Conservation (phyloP, 2,888 invertebrate genomes). For the Rhamnusium bicolor region DNA sequence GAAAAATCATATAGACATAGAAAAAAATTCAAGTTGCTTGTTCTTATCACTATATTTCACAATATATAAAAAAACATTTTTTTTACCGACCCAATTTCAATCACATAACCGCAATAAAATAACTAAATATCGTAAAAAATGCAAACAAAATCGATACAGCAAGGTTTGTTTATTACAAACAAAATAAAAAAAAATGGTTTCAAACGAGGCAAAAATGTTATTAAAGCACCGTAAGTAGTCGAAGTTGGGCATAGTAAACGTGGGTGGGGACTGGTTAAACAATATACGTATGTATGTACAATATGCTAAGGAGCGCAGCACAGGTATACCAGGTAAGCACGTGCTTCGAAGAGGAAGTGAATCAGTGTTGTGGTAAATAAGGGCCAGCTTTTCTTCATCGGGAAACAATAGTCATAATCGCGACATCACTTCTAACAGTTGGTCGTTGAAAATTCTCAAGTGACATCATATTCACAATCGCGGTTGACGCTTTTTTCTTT, state of each 20-base stretch:
- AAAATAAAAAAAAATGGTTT: not conserved
- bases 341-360: constrained; percentile 66
- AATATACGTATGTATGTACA: constrained; percentile 51
- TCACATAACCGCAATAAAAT: constrained; percentile 13
- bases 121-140: constrained; percentile 23
- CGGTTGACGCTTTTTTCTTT: constrained; percentile 21
- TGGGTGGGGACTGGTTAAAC: constrained; percentile 55
- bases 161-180: constrained; percentile 26
- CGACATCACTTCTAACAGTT: constrained; percentile 47
- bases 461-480: constrained; percentile 30
- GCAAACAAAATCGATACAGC: constrained; percentile 21
- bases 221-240: constrained; percentile 1
- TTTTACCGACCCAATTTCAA: not conserved
- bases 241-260: constrained; percentile 31
- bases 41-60: no score
- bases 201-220: not conserved
- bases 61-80: no score
- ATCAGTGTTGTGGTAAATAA: constrained; percentile 55
- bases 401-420: constrained; percentile 48
- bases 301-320: constrained; percentile 41
- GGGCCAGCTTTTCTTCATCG: constrained; percentile 45
- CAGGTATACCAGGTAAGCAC: constrained; percentile 61
- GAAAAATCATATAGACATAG: no score
- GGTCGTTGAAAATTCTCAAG: constrained; percentile 21
- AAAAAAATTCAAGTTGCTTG: no score